These are phyloP conservation scores for Meriones psammophilus DNA, from an alignment of 2,797 vertebrate species.

Conservation along the genomic window DNA sequence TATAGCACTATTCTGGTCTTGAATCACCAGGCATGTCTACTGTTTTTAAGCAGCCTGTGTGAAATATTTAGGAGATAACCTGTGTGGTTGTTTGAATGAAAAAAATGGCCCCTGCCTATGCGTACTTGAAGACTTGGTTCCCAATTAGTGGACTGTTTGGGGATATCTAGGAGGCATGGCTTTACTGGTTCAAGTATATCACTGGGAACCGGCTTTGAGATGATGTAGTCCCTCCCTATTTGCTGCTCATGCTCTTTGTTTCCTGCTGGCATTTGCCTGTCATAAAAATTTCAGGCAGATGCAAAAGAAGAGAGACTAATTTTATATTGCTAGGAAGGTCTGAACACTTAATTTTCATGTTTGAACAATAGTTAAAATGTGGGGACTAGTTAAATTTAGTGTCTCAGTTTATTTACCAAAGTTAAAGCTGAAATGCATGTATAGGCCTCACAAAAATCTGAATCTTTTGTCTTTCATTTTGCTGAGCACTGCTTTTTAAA, in stretches of 20 bases:
- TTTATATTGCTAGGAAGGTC: neutral
- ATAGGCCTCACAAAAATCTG: neutral
- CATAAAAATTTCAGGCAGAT: constrained; percentile 41
- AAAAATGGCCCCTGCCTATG: neutral
- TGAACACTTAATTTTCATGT: constrained; percentile 38
- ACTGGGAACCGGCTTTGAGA: neutral
- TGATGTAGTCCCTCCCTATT: neutral
- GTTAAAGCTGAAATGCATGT: neutral
- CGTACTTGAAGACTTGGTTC: neutral
- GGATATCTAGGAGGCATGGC: neutral
- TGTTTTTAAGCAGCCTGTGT: neutral
- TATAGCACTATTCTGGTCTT: neutral
- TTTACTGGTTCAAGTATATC: too few relatives aligned
- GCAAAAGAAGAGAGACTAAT: neutral
- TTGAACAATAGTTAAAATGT: neutral
- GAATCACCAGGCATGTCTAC: neutral
- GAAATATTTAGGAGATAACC: neutral
- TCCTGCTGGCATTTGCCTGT: neutral
- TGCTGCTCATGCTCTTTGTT: neutral
- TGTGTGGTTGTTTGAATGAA: neutral
- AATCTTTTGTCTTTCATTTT: constrained; percentile 2
- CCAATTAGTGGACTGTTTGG: neutral
- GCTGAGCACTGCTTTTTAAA: neutral
- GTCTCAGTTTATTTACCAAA: constrained; percentile 1
- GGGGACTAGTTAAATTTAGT: neutral